These are phyloP conservation scores for Formica aserva DNA, from an alignment of 2,888 invertebrate species.

Conservation along the genomic window DNA sequence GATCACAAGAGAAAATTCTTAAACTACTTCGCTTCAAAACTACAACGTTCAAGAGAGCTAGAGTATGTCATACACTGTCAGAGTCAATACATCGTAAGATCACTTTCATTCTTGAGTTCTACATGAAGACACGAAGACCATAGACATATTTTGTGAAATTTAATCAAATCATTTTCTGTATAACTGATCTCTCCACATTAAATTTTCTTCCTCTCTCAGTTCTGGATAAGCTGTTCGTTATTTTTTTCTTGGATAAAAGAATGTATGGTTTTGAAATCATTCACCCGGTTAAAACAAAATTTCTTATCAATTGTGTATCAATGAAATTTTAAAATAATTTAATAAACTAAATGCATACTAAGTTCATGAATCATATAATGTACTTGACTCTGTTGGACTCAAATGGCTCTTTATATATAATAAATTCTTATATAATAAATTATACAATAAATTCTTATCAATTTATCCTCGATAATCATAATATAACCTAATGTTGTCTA, in stretches of 20 bases:
- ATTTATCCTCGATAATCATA: no score
- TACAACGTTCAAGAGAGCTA: slow-evolving; percentile 52
- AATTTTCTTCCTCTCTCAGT: slow-evolving; percentile 60
- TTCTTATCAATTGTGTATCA: no score
- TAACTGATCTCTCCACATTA: slow-evolving; percentile 39
- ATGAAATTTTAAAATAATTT: not conserved
- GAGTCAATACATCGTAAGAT: slow-evolving; percentile 1
- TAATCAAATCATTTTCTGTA: not conserved
- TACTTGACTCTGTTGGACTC: slow-evolving; percentile 98
- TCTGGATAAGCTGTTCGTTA: slow-evolving; percentile 86
- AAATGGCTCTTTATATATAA: no score
- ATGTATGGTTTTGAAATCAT: slow-evolving; percentile 94
- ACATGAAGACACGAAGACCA: slow-evolving; percentile 45
- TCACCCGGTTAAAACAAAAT: slow-evolving; percentile 41
- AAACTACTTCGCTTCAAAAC: slow-evolving; percentile 51
- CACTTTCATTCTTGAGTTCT: slow-evolving; percentile 33
- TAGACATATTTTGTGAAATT: slow-evolving; percentile 35
- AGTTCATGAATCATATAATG: slow-evolving; percentile 99
- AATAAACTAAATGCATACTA: slow-evolving; percentile 87
- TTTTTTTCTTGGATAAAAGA: slow-evolving; percentile 93
- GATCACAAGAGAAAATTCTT: slow-evolving; percentile 62
- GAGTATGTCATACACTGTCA: slow-evolving; percentile 44
- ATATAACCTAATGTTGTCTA: no score
- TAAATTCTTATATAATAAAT: no score
- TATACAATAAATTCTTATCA: no score